Evolutionary conservation across 2,888 invertebrate species (phyloP).

Genomic region (Zaprionus lineosus): DNA sequence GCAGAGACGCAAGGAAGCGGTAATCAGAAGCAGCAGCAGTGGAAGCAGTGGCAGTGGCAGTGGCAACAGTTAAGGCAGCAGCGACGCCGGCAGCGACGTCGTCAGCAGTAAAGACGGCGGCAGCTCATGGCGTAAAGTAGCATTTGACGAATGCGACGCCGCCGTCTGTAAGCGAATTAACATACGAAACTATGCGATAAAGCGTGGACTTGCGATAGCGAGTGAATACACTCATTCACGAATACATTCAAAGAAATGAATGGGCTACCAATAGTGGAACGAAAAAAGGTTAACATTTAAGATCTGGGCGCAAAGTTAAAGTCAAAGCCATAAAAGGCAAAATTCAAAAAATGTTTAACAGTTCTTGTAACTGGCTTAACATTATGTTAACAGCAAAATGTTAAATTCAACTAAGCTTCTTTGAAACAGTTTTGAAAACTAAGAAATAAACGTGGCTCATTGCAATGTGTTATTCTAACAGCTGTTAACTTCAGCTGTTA

Average conservation of each 20-base stretch:
- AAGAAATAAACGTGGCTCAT: too few relatives aligned
- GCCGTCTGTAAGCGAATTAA: slow-evolving; percentile 56
- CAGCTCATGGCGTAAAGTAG: slow-evolving; percentile 44
- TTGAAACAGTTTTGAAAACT: too few relatives aligned
- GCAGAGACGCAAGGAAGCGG: not conserved
- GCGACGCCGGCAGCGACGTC: not conserved
- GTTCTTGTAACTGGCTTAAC: too few relatives aligned
- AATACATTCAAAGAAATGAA: slow-evolving; percentile 32
- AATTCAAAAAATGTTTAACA: too few relatives aligned
- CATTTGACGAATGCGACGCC: slow-evolving; percentile 51
- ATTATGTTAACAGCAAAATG: too few relatives aligned
- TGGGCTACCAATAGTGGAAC: not conserved
- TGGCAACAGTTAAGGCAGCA: slow-evolving; percentile 2
- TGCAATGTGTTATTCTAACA: not conserved
- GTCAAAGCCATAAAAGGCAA: too few relatives aligned
- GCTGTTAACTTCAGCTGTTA: not conserved
- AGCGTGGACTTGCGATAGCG: slow-evolving; percentile 67
- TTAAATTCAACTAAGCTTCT: too few relatives aligned
- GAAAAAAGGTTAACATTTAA: not conserved
- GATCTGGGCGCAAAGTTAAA: too few relatives aligned
- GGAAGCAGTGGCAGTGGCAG: not conserved
- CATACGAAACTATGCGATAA: slow-evolving; percentile 71
- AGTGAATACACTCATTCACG: slow-evolving; percentile 9
- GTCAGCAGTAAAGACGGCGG: slow-evolving; percentile 21
- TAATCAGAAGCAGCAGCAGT: not conserved